Evolutionary conservation across 2,113 vertebrate species (phyloP).

Genomic region (Rhinoderma darwinii): DNA sequence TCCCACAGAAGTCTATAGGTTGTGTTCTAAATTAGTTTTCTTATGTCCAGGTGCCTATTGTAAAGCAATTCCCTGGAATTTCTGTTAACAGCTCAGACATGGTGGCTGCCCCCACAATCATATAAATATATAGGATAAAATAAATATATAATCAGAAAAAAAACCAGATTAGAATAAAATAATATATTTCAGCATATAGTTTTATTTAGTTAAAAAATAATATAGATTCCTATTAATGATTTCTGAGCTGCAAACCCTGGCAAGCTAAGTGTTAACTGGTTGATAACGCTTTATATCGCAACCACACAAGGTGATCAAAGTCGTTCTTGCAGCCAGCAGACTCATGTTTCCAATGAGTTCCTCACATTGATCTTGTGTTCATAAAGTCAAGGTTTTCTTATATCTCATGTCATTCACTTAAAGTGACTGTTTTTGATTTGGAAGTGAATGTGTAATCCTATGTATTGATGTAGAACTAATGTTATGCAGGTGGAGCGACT

Average conservation of each 20-base stretch:
- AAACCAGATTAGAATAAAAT: no score
- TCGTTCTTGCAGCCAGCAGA: not conserved
- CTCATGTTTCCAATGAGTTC: constrained; percentile 33
- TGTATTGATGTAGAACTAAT: constrained; percentile 27
- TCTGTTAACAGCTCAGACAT: no score
- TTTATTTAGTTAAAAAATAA: no score
- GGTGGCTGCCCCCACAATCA: no score
- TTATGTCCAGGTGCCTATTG: no score
- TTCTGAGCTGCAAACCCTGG: not conserved
- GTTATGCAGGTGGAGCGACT: constrained; percentile 26
- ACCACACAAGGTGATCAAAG: constrained; percentile 38
- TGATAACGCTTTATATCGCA: not conserved
- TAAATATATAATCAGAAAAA: no score
- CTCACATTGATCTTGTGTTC: not conserved
- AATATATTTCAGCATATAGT: no score
- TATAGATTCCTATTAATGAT: no score
- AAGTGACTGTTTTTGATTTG: constrained; percentile 23
- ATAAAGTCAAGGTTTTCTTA: not conserved
- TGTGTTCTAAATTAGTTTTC: no score
- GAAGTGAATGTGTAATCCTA: not conserved
- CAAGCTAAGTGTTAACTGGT: not conserved
- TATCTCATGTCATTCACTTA: not conserved
- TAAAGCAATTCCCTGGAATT: no score
- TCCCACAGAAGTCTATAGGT: no score
- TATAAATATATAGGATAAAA: no score